phyloP scores from a whole-genome alignment of 2,888 invertebrate genomes.

The Cosmorhoe ocellata region DNA sequence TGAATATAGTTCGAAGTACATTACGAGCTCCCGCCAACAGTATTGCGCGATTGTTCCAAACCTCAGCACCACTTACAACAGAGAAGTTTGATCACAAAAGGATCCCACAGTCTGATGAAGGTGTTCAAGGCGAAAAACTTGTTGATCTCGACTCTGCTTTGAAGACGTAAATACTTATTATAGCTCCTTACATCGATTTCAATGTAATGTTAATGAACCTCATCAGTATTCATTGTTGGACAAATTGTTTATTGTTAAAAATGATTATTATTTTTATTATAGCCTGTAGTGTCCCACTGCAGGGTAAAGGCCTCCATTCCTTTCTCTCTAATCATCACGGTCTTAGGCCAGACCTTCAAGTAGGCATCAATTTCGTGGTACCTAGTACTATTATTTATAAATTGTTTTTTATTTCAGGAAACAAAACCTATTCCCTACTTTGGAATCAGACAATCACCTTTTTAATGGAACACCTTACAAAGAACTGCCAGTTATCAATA shows the following conservation, averaged over 20 bases:
- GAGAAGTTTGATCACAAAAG: conserved; percentile 73
- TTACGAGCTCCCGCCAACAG: conserved; percentile 47
- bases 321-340: too few relatives aligned
- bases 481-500: conserved; percentile 91
- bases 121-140: conserved; percentile 88
- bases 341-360: too few relatives aligned
- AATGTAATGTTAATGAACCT: too few relatives aligned
- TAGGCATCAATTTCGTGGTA: too few relatives aligned
- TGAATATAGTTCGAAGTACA: conserved; percentile 56
- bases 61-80: conserved; percentile 49
- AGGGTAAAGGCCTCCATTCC: too few relatives aligned
- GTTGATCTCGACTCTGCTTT: conserved; percentile 86
- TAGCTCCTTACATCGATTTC: too few relatives aligned
- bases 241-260: too few relatives aligned
- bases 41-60: conserved; percentile 58
- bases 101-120: conserved; percentile 85
- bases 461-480: conserved; percentile 90
- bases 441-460: conserved; percentile 85
- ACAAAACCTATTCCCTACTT: conserved; percentile 87
- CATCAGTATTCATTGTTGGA: background rate
- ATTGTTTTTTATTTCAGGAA: conserved; percentile 70
- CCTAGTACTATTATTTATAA: too few relatives aligned
- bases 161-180: conserved; percentile 80
- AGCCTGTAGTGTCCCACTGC: too few relatives aligned
- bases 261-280: too few relatives aligned